Base-by-base conservation (phyloP, 2,888 invertebrate species). In the Drosophila antonietae region DNA sequence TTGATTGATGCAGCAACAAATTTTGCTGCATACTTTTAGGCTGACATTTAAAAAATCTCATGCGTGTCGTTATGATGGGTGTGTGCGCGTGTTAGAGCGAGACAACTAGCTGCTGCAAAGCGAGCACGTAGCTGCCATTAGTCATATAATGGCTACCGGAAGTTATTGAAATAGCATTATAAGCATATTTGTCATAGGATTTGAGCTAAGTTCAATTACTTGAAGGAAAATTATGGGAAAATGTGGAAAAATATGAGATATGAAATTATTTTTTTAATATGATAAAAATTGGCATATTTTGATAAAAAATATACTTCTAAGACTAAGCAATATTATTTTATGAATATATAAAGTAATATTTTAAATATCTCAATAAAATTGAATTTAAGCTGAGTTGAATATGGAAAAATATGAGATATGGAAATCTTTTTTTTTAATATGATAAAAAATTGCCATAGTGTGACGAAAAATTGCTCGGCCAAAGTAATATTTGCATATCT, bases 1-100 rank as follows among this genome's bases (percentile, higher is more conserved):
- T 81, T 84, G 84, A 84, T 84, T 84, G 84, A 84, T 84, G 89
- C 75, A 73, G 79, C 84, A 83, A 88, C 86, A 80, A 83, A 81
- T 83, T 80, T 73, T 80, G 87, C 72, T 75, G 81, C 87, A 88
- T 87, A 83, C 71, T 89, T 89, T 80, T 70, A 57, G 74, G 83
- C 83, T 67, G 73, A 61, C 66, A 46, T 52, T 53, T 71, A 9
- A 53, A 47, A 66, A 73, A 69, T 57, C 2, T 14, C n/a, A 43
- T 46, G 28, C 59, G 47, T 9, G 18, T 28, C 28, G 28, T 28
- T 28, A 28, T 28, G 9, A 9, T n/a, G 33, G 47, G 10, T 2
- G 7, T 0, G 15, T n/a, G 41, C 10, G 39, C 33, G 52, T 23
- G 75, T 18, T 3, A 44, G 67, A 69, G 72, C 44, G 68, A 70